A percentile compares a stretch with the other conserved stretches of the same genome.
phyloP scores from a whole-genome alignment of 2,113 vertebrate genomes.

The Oryzias javanicus region DNA sequence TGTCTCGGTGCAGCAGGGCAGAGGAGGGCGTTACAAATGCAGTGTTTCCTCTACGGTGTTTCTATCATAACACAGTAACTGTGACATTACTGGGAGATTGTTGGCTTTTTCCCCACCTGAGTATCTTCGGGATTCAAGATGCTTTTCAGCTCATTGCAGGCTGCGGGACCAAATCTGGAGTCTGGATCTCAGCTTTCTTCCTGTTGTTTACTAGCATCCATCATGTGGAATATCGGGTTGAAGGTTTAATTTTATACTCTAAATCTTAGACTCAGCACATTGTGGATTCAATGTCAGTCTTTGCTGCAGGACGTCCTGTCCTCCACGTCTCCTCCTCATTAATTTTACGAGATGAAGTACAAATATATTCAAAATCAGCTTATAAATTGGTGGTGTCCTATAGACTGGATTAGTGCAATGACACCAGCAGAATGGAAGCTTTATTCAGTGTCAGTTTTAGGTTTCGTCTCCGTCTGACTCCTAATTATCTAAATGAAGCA shows the following conservation, averaged over 20 bases:
- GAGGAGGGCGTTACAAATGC: slow-evolving; percentile 27
- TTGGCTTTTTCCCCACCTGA: slow-evolving; percentile 19
- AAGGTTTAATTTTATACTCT: slow-evolving; percentile 19
- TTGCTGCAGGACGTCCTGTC: slow-evolving; percentile 32
- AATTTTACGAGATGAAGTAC: slow-evolving; percentile 12
- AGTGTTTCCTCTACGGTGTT: slow-evolving; percentile 23
- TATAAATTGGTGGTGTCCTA: slow-evolving; percentile 9
- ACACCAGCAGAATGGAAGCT: neutral
- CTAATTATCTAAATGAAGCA: neutral
- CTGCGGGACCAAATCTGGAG: slow-evolving; percentile 40
- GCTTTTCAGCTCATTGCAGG: slow-evolving; percentile 30
- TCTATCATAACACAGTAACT: slow-evolving; percentile 44
- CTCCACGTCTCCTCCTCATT: slow-evolving; percentile 4
- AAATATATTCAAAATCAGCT: slow-evolving; percentile 23
- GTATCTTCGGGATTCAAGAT: slow-evolving; percentile 22
- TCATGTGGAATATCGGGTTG: slow-evolving; percentile 22
- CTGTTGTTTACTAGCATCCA: slow-evolving; percentile 47
- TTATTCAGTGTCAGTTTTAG: neutral
- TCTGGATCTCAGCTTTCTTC: slow-evolving; percentile 28
- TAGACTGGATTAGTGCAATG: neutral
- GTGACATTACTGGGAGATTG: slow-evolving; percentile 27
- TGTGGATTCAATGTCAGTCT: slow-evolving; percentile 34
- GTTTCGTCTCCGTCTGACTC: neutral
- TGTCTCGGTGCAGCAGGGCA: slow-evolving; percentile 30
- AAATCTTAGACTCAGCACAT: slow-evolving; percentile 24